phyloP scores from a whole-genome alignment of 2,113 vertebrate genomes.

The Chelonoidis abingdonii region DNA sequence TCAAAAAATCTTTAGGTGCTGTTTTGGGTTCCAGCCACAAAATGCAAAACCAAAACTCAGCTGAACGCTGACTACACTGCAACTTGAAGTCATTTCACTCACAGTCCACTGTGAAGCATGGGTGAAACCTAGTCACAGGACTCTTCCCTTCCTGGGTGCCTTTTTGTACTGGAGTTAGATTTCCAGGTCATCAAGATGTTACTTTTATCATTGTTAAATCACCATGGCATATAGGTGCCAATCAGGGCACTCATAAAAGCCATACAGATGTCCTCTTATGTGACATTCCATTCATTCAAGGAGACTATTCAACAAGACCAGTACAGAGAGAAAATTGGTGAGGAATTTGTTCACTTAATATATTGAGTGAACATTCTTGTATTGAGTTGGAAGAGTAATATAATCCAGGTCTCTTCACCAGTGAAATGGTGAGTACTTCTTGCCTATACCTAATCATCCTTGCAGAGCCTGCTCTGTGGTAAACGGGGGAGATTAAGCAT shows the following conservation, averaged over 20 bases:
- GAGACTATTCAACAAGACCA: background rate
- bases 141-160: background rate
- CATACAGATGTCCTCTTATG: background rate
- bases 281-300: background rate
- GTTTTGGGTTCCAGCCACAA: background rate
- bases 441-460: background rate
- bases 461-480: background rate
- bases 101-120: background rate
- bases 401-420: background rate
- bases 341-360: background rate
- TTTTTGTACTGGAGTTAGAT: background rate
- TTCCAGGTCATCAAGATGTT: background rate
- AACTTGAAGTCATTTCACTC: background rate
- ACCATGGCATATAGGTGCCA: background rate
- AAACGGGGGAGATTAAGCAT: background rate
- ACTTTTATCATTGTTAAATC: background rate
- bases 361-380: background rate
- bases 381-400: background rate
- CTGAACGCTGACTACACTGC: background rate
- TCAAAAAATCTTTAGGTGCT: background rate
- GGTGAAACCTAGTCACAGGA: background rate
- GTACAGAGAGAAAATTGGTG: background rate
- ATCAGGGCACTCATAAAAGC: background rate
- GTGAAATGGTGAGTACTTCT: background rate
- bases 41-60: conserved; percentile 1